Base-by-base conservation (phyloP, 2,113 vertebrate genomes). In the Gnathochromis pfefferi region DNA sequence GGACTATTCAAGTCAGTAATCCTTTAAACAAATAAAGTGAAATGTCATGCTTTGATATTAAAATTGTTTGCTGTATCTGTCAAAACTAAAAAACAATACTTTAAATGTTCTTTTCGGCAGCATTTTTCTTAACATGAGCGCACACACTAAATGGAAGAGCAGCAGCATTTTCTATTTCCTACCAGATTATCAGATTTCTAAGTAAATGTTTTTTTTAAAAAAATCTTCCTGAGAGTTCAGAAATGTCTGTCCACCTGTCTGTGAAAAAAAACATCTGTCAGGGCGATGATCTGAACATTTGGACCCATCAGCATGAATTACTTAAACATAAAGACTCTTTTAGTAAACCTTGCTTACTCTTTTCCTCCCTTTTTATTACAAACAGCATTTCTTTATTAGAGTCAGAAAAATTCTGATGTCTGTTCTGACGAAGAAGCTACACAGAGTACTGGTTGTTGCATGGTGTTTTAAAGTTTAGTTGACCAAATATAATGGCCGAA, bases 371-470 rank as follows among this genome's bases (percentile, higher is more conserved):
- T 4, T 16, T 75, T 35, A 65, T 75, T 35, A 55, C 42, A 31
- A 19, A 63, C 28, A 63, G 58, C 58, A 63, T 60, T 60, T 60
- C 9, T 63, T 63, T 33, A 33, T 63, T 63, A 55, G 8, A 53
- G 38, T 10, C 21, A 21, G 1, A 54, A 53, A 45, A 73, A 17
- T 79, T 31, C 40, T 17, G 33, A 78, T 31, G 53, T 85, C 33
- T 75, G 2, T 4, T 31, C 26, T 16, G 12, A 55, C 5, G 1
- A 53, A 14, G n/a, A 17, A 45, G 79, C 51, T 10, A 35, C 78
- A 55, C 28, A 38, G 3, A 40, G 38, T 40, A 40, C n/a, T 17
- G 13, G 28, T 12, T 35, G 51, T 49, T 21, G 1, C 9, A 28
- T 13, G 31, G 2, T 85, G 2, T 81, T 57, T 33, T 49, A 80